Evolutionary conservation across 1,140 invertebrate genomes (phyloP).

Genomic region (Phymastichus coffea): DNA sequence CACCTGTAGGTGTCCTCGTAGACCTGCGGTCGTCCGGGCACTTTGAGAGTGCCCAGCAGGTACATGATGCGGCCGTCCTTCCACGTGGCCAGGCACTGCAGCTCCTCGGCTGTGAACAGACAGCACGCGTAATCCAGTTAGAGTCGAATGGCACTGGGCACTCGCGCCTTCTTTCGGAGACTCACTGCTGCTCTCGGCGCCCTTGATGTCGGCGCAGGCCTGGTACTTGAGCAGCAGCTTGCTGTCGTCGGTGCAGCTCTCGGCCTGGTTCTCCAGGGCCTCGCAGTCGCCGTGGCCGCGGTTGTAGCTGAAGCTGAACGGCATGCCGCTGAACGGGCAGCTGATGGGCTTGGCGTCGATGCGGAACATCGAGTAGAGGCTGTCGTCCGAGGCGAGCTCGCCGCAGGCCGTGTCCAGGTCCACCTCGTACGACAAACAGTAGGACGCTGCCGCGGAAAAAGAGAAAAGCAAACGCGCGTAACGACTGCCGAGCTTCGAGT

Average conservation of each 20-base stretch:
- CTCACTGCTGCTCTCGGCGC: constrained; percentile 58
- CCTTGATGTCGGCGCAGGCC: constrained; percentile 64
- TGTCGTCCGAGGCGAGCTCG: constrained; percentile 70
- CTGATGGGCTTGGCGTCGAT: constrained; percentile 65
- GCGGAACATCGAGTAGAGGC: constrained; percentile 73
- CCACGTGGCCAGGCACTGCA: constrained; percentile 67
- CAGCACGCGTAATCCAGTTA: background rate
- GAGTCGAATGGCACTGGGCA: too few relatives aligned
- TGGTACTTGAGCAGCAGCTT: constrained; percentile 66
- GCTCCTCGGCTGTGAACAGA: constrained; percentile 61
- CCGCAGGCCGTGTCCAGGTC: constrained; percentile 51
- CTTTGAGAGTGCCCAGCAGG: constrained; percentile 60
- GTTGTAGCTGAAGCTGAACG: constrained; percentile 79
- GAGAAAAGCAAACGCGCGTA: too few relatives aligned
- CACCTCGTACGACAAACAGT: constrained; percentile 5
- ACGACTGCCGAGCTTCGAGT: too few relatives aligned
- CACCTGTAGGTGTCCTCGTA: constrained; percentile 64
- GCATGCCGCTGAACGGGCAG: constrained; percentile 74
- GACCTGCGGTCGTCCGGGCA: constrained; percentile 41
- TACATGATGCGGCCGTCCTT: constrained; percentile 66
- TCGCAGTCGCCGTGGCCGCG: constrained; percentile 63
- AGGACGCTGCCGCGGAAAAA: constrained; percentile 23
- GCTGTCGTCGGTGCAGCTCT: constrained; percentile 66
- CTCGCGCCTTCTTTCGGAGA: too few relatives aligned
- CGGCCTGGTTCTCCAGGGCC: constrained; percentile 61